Conservation (phyloP, 2,797 vertebrate genomes). For the Danio choprae region DNA sequence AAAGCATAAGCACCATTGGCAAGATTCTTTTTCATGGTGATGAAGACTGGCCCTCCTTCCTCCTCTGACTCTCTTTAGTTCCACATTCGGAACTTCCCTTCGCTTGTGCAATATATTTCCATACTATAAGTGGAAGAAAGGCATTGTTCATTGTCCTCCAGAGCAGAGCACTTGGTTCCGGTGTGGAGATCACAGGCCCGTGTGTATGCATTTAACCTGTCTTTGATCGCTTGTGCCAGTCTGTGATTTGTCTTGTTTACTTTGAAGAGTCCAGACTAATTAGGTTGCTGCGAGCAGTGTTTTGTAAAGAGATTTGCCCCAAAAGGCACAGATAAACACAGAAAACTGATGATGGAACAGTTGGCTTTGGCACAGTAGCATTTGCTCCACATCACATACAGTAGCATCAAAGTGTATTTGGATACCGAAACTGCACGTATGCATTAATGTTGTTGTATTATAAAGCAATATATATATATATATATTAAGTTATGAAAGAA, state of each 20-base stretch:
- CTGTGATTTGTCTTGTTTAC: constrained; percentile 51
- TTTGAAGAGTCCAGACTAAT: constrained; percentile 40
- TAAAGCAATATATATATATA: too few species aligned
- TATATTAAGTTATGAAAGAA: too few species aligned
- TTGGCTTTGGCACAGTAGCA: constrained; percentile 24
- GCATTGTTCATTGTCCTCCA: constrained; percentile 49
- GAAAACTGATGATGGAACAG: constrained; percentile 43
- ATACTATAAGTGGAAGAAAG: constrained; percentile 36
- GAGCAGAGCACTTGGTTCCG: constrained; percentile 38
- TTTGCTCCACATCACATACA: constrained; percentile 13
- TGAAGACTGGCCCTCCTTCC: constrained; percentile 51
- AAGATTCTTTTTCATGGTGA: constrained; percentile 57
- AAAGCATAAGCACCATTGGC: constrained; percentile 55
- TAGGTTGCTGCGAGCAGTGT: constrained; percentile 9
- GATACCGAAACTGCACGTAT: neutral
- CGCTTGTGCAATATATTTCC: constrained; percentile 56
- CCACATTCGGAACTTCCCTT: constrained; percentile 37
- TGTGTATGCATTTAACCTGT: constrained; percentile 43
- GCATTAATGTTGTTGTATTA: too few species aligned
- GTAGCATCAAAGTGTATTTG: constrained; percentile 9
- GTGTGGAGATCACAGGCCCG: constrained; percentile 39
- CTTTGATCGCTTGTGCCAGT: constrained; percentile 48
- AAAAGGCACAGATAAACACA: constrained; percentile 7
- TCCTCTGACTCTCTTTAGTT: constrained; percentile 51
- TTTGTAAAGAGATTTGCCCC: constrained; percentile 33